These are phyloP conservation scores for Berghia stephanieae DNA, from an alignment of 1,140 invertebrate species.

Conservation along the genomic window DNA sequence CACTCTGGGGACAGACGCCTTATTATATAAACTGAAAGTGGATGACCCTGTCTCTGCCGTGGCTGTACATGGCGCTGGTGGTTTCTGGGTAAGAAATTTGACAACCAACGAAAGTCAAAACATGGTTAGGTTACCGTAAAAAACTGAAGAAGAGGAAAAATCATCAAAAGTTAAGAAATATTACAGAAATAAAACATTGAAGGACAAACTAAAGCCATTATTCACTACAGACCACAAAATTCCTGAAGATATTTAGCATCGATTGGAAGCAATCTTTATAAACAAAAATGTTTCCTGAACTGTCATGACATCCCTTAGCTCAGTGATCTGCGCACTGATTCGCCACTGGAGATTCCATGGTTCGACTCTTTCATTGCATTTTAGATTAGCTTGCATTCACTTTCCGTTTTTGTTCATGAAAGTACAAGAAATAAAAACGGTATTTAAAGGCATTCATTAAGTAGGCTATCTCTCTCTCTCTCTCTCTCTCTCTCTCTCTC, in stretches of 20 bases:
- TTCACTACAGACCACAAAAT: conserved; percentile 89
- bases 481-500: conserved; percentile 16
- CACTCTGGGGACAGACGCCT: conserved; percentile 75
- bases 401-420: neutral
- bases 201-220: conserved; percentile 57
- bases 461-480: neutral
- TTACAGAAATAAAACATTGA: neutral
- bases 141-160: neutral
- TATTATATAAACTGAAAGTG: conserved; percentile 80
- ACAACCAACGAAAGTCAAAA: neutral
- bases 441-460: neutral
- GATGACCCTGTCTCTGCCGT: conserved; percentile 93
- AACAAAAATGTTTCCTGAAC: neutral
- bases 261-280: conserved; percentile 69
- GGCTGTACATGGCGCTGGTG: conserved; percentile 79
- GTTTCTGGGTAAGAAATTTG: conserved; percentile 53
- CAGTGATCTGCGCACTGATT: too few relatives aligned
- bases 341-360: neutral
- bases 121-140: neutral
- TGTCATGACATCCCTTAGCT: neutral
- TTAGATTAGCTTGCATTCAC: neutral
- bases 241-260: conserved; percentile 79
- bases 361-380: neutral
- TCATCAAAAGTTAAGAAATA: neutral
- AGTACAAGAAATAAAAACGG: neutral